phyloP scores from a whole-genome alignment of 2,113 vertebrate species.

The Otocyon megalotis region DNA sequence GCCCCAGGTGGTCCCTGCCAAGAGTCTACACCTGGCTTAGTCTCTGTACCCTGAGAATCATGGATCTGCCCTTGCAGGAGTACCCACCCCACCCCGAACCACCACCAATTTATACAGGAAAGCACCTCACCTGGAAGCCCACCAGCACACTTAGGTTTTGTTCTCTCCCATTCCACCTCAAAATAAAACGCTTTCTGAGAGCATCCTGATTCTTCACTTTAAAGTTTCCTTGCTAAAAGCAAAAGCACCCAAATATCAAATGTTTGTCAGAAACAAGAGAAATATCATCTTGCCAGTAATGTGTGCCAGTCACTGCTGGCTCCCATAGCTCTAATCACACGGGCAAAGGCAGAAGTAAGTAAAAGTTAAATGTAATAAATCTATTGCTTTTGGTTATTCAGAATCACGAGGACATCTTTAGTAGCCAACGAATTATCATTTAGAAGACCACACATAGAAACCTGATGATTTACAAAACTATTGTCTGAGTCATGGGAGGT shows the following conservation, averaged over 20 bases:
- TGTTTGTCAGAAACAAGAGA: not conserved
- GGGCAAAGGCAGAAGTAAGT: not conserved
- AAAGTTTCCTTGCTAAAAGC: not conserved
- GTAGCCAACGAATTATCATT: not conserved
- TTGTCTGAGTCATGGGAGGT: not conserved
- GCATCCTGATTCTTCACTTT: not conserved
- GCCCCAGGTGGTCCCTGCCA: not conserved
- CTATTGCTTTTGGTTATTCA: not conserved
- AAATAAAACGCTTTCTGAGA: not conserved
- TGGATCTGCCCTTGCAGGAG: not conserved
- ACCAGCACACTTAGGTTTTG: not conserved
- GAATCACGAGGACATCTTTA: not conserved
- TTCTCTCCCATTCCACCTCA: not conserved
- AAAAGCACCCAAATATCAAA: not conserved
- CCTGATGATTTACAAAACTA: not conserved
- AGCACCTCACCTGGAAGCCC: not conserved
- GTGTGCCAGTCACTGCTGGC: not conserved
- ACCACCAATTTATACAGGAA: not conserved
- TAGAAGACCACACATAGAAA: not conserved
- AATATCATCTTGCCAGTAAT: not conserved
- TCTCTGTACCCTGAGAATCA: not conserved
- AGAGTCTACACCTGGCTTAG: not conserved
- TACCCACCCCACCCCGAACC: not conserved
- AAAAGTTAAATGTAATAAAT: not conserved
- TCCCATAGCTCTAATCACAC: not conserved